Conservation (phyloP, 2,888 invertebrate genomes). For the Hemistola chrysoprasaria region DNA sequence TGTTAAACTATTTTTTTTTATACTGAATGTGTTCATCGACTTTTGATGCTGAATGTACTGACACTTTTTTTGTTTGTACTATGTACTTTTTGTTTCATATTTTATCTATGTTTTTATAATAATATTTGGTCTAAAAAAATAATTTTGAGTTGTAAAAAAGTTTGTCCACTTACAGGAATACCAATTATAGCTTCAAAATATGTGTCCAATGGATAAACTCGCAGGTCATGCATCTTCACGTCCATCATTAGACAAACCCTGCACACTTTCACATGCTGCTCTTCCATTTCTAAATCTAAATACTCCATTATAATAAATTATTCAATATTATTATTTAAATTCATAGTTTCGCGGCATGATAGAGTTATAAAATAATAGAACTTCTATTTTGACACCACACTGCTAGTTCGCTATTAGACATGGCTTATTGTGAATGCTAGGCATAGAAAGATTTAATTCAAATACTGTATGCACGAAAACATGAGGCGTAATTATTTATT, state of each 20-base stretch:
- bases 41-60: too few relatives aligned
- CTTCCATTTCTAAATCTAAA: constrained; percentile 5
- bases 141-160: too few relatives aligned
- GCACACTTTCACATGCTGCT: constrained; percentile 55
- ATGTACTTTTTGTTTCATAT: too few relatives aligned
- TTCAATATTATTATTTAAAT: constrained; percentile 28
- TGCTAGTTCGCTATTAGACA: constrained; percentile 3
- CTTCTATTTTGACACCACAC: constrained; percentile 36
- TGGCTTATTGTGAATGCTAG: too few relatives aligned
- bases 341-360: constrained; percentile 57
- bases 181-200: constrained; percentile 57
- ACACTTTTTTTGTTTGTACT: too few relatives aligned
- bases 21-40: too few relatives aligned
- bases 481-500: too few relatives aligned
- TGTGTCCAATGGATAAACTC: constrained; percentile 47
- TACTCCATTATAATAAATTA: constrained; percentile 39
- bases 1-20: too few relatives aligned
- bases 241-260: constrained; percentile 60
- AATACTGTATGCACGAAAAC: too few relatives aligned
- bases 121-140: too few relatives aligned
- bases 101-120: too few relatives aligned
- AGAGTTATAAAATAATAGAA: constrained; percentile 72
- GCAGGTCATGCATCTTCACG: constrained; percentile 56
- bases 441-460: too few relatives aligned
- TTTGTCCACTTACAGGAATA: constrained; percentile 50